These are phyloP conservation scores for Hiodon alosoides DNA, from an alignment of 2,113 vertebrate genomes.

Conservation along the genomic window DNA sequence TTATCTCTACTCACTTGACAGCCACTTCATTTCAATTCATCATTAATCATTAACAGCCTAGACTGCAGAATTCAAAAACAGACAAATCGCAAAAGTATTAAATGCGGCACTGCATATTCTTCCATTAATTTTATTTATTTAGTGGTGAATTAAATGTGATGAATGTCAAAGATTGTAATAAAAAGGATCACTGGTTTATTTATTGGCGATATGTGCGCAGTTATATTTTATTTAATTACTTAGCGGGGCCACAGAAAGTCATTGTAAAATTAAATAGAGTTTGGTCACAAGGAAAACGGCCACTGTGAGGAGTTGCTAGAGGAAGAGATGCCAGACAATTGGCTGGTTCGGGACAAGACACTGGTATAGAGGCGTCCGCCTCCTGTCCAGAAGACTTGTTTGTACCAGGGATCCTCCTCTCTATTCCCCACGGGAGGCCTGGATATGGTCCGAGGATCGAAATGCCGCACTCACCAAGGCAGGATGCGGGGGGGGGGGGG, in stretches of 20 bases:
- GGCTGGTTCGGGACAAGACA: no score
- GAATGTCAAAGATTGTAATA: neutral
- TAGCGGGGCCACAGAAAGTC: no score
- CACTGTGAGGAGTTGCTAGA: neutral
- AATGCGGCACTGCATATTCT: constrained; percentile 36
- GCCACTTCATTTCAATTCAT: constrained; percentile 36
- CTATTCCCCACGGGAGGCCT: no score
- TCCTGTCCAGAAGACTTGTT: no score
- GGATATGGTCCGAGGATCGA: no score
- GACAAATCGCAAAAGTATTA: constrained; percentile 50
- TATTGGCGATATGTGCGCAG: neutral
- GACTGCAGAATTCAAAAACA: constrained; percentile 34
- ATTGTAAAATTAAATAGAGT: no score
- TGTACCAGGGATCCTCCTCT: no score
- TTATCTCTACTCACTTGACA: constrained; percentile 41
- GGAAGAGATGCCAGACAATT: neutral
- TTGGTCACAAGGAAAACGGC: no score
- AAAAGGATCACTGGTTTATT: neutral
- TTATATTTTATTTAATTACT: neutral
- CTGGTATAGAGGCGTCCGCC: no score
- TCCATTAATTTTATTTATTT: constrained; percentile 37
- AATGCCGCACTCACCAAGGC: no score
- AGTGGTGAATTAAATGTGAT: neutral
- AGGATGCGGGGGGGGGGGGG: no score
- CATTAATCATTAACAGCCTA: constrained; percentile 46